Evolutionary conservation across 2,888 invertebrate species (phyloP).

Genomic region (Sepioteuthis lessoniana): DNA sequence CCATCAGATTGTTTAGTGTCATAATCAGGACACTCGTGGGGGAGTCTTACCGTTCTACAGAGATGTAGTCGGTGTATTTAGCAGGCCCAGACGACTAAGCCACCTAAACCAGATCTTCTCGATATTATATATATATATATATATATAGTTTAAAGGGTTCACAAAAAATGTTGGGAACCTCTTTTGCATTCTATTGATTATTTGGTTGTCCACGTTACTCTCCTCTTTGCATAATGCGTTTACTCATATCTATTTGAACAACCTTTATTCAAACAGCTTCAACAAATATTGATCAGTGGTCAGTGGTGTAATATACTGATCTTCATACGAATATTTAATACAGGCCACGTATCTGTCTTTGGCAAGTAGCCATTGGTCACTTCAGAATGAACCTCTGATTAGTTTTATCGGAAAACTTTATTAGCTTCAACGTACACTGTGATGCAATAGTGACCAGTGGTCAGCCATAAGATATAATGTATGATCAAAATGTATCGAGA

Average conservation of each 20-base stretch:
- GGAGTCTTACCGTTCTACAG: too few relatives aligned
- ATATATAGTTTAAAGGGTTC: too few relatives aligned
- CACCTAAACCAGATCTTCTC: too few relatives aligned
- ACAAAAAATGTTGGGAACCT: too few relatives aligned
- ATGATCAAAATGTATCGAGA: too few relatives aligned
- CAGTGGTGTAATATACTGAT: background rate
- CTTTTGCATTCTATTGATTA: too few relatives aligned
- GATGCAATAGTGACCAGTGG: background rate
- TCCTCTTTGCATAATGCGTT: background rate
- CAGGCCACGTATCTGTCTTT: background rate
- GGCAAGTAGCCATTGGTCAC: background rate
- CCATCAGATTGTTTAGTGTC: too few relatives aligned
- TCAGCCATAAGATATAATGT: background rate
- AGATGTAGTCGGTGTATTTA: too few relatives aligned
- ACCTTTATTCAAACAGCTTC: background rate
- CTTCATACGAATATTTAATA: background rate
- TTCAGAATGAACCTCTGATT: background rate
- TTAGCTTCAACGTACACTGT: background rate
- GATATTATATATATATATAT: too few relatives aligned
- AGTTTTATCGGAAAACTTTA: background rate
- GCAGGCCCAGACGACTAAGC: too few relatives aligned
- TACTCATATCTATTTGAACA: background rate
- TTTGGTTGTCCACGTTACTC: background rate
- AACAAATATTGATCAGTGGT: background rate
- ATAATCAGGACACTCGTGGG: too few relatives aligned